Evolutionary conservation across 2,888 invertebrate species (phyloP).

Genomic region (Agapetus fuscipes): DNA sequence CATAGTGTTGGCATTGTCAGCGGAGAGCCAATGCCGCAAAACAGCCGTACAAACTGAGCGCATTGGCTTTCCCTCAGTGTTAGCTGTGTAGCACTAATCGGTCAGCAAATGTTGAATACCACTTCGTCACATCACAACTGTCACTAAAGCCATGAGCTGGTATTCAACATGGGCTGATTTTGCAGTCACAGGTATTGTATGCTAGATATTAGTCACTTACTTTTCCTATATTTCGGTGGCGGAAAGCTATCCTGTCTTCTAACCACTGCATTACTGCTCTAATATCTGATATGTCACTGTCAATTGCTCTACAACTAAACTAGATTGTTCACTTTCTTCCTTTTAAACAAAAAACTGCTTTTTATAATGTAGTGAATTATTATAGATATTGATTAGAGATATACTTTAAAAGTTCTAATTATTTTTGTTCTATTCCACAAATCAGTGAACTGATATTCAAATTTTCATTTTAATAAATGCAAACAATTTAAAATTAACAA

Average conservation of each 20-base stretch:
- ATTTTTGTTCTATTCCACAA: too few species aligned
- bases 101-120: slow-evolving; percentile 8
- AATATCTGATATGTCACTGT: too few species aligned
- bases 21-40: background rate
- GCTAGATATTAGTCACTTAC: background rate
- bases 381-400: too few species aligned
- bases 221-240: background rate
- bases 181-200: slow-evolving; percentile 11
- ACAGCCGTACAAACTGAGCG: background rate
- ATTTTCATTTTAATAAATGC: too few species aligned
- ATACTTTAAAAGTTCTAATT: too few species aligned
- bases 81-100: slow-evolving; percentile 18
- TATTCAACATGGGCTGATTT: slow-evolving; percentile 11
- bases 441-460: too few species aligned
- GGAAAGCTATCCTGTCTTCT: background rate
- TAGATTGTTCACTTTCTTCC: slow-evolving; percentile 6
- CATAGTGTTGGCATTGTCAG: slow-evolving; percentile 15
- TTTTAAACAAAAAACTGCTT: too few species aligned
- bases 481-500: too few species aligned
- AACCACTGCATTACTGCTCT: slow-evolving; percentile 4
- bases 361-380: too few species aligned
- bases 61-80: slow-evolving; percentile 12
- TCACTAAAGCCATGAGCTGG: background rate
- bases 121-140: background rate
- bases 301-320: too few species aligned